phyloP scores from a whole-genome alignment of 2,113 vertebrate genomes.

The Hystrix brachyura region DNA sequence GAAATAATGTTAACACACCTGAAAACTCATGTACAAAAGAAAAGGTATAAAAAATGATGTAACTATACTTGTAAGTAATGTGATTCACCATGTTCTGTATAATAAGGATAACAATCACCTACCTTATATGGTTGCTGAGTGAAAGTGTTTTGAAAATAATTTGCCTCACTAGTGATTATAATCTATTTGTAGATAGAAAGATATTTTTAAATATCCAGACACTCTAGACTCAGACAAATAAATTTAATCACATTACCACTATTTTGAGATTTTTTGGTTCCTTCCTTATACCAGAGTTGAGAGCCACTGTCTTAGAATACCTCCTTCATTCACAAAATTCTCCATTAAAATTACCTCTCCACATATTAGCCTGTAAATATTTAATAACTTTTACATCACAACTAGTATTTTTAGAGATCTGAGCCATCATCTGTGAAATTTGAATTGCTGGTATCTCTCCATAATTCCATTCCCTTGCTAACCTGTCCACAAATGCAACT shows the following conservation, averaged over 20 bases:
- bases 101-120: neutral
- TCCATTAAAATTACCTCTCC: too few species aligned
- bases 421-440: neutral
- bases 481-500: neutral
- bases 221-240: neutral
- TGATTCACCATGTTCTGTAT: neutral
- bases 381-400: too few species aligned
- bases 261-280: neutral
- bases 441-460: neutral
- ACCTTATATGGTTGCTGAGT: neutral
- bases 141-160: neutral
- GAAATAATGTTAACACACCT: neutral
- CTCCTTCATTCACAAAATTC: neutral
- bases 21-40: neutral
- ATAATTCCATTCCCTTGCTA: neutral
- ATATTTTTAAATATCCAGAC: neutral
- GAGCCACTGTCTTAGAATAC: neutral
- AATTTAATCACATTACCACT: neutral
- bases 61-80: neutral
- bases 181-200: neutral
- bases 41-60: neutral
- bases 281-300: neutral
- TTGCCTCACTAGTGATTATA: neutral
- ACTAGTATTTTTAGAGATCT: neutral
- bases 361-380: too few species aligned